Conservation (phyloP, 2,113 vertebrate genomes). For the Etia nguti region DNA sequence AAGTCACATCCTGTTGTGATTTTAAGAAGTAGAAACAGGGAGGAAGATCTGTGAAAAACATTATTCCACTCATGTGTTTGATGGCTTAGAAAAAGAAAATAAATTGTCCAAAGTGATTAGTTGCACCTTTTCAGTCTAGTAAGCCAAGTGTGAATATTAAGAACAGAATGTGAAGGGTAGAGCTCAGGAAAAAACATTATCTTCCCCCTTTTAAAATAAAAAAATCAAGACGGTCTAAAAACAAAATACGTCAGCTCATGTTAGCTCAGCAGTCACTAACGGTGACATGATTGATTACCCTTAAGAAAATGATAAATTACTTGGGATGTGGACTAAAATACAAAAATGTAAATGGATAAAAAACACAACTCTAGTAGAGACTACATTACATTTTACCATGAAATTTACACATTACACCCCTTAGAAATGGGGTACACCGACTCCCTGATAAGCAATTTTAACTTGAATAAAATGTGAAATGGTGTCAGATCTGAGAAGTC, state of each 20-base stretch:
- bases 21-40: background rate
- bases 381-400: background rate
- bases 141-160: background rate
- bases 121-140: background rate
- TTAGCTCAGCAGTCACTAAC: background rate
- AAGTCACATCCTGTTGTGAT: background rate
- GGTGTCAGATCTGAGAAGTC: background rate
- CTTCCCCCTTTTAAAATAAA: background rate
- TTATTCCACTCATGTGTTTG: background rate
- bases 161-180: background rate
- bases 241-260: background rate
- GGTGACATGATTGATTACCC: background rate
- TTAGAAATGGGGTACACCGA: background rate
- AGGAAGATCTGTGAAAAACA: background rate
- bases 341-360: background rate
- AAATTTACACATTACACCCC: background rate
- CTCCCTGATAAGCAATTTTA: background rate
- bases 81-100: background rate
- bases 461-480: background rate
- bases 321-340: background rate
- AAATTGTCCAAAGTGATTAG: background rate
- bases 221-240: background rate
- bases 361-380: background rate
- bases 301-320: background rate
- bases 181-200: background rate